Base-by-base conservation (phyloP, 2,113 vertebrate species). In the Megaceryle maxima region DNA sequence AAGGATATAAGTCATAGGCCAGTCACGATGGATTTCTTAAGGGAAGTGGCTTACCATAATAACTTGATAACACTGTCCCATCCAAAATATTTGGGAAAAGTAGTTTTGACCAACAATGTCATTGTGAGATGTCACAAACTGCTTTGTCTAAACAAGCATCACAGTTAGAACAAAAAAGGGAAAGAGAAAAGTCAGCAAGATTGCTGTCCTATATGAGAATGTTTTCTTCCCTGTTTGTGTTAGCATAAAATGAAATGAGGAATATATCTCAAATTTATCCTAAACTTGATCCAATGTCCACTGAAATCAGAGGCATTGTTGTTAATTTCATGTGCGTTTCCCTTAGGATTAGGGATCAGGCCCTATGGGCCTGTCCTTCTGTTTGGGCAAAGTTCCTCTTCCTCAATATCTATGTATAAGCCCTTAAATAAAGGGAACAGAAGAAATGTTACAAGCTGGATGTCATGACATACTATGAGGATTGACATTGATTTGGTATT, bases 11-110 rank as follows among this genome's bases (percentile, higher is more conserved):
- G 35, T 76, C 90, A 95, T 5, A 87, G 77, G 28, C 41, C 20
- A 56, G 46, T 44, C 72, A 74, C 37, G 44, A 84, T 14, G 80
- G 50, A 95, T 93, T 92, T 95, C 90, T 86, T 80, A 81, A 82
- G 48, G 63, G 50, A 93, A 80, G 68, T 59, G 83, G 80, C 72
- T 94, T 94, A 55, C 57, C 70, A 68, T 55, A 73, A 51, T 33
- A 91, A 70, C 21, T 87, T 90, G 43, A 87, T 67, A 95, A 28
- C 22, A 77, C 50, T 33, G 18, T 84, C 83, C 90, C 25, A 64
- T 85, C 24, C 31, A 11, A 94, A 90, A 60, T 50, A 95, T 92
- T 73, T 81, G 31, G 35, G 55, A 95, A 91, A 86, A 78, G 22
- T 20, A 51, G 16, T 56, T 56, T 59, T 92, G 77, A 93, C 19